phyloP scores from a whole-genome alignment of 2,888 invertebrate species.

The Cremastinae sp. region DNA sequence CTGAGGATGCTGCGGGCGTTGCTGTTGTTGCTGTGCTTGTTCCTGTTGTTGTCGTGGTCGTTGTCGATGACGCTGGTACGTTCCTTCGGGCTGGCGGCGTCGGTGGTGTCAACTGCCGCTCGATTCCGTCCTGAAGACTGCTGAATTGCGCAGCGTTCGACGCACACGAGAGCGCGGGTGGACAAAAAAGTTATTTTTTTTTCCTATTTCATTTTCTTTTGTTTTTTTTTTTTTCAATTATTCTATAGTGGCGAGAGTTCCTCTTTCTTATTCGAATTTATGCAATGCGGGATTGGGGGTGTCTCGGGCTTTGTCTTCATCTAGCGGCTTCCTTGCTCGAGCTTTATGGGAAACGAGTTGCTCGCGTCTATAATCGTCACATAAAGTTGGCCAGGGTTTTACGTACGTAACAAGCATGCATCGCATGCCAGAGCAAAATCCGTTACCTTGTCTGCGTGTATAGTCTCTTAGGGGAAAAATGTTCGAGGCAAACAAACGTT shows the following conservation, averaged over 20 bases:
- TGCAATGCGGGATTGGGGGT: slow-evolving; percentile 25
- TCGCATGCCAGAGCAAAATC: slow-evolving; percentile 28
- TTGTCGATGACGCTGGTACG: slow-evolving; percentile 70
- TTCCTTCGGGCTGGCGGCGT: slow-evolving; percentile 83
- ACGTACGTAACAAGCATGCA: slow-evolving; percentile 35
- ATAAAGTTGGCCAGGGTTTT: neutral
- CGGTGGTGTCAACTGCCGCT: slow-evolving; percentile 85
- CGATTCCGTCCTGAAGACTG: slow-evolving; percentile 84
- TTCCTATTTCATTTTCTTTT: slow-evolving; percentile 18
- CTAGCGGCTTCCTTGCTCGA: slow-evolving; percentile 25
- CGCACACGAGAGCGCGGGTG: slow-evolving; percentile 45
- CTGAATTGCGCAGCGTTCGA: slow-evolving; percentile 61
- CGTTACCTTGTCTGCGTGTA: neutral
- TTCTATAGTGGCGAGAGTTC: neutral
- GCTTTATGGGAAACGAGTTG: slow-evolving; percentile 35
- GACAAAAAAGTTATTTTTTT: slow-evolving; percentile 51
- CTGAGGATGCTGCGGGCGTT: slow-evolving; percentile 69
- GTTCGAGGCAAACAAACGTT: neutral
- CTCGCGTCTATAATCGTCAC: slow-evolving; percentile 21
- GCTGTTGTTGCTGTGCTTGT: slow-evolving; percentile 66
- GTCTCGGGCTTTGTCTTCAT: slow-evolving; percentile 16
- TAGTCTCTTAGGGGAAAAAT: neutral
- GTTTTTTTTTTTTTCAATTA: slow-evolving; percentile 14
- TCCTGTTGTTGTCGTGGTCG: slow-evolving; percentile 75
- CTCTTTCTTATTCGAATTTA: slow-evolving; percentile 14